These are phyloP conservation scores for Anhinga anhinga DNA, from an alignment of 2,113 vertebrate genomes.

Conservation along the genomic window DNA sequence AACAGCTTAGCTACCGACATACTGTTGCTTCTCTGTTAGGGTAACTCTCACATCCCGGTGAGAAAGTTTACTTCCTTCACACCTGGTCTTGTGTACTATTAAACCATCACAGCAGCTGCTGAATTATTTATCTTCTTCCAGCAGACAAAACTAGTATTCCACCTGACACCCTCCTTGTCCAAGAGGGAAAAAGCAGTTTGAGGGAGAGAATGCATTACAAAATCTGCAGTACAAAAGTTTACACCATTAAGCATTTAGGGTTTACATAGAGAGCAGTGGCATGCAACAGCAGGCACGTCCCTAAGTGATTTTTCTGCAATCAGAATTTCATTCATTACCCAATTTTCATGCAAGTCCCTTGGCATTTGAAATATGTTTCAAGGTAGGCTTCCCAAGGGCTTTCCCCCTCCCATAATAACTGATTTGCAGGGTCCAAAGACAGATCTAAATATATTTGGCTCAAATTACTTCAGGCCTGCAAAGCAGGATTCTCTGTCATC, in stretches of 20 bases:
- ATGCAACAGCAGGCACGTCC: constrained; percentile 57
- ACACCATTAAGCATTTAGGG: constrained; percentile 46
- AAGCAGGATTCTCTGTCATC: constrained; percentile 78
- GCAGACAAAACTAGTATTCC: not conserved
- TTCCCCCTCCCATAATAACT: constrained; percentile 69
- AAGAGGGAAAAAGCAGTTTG: not conserved
- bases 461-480: constrained; percentile 78
- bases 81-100: not conserved
- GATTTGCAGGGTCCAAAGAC: constrained; percentile 75
- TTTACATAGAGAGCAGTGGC: constrained; percentile 49
- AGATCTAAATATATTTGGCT: constrained; percentile 82
- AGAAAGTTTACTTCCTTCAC: constrained; percentile 44
- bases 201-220: constrained; percentile 12
- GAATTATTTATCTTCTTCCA: constrained; percentile 41
- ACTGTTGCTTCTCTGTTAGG: not conserved
- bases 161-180: not conserved
- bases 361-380: constrained; percentile 81
- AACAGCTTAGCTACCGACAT: not conserved
- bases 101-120: constrained; percentile 36
- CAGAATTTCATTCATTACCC: constrained; percentile 85
- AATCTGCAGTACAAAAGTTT: not conserved
- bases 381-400: constrained; percentile 76
- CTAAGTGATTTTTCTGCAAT: constrained; percentile 76
- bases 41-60: not conserved
- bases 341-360: constrained; percentile 75